phyloP scores from a whole-genome alignment of 1,140 invertebrate genomes.

The Drosophila murphyi region DNA sequence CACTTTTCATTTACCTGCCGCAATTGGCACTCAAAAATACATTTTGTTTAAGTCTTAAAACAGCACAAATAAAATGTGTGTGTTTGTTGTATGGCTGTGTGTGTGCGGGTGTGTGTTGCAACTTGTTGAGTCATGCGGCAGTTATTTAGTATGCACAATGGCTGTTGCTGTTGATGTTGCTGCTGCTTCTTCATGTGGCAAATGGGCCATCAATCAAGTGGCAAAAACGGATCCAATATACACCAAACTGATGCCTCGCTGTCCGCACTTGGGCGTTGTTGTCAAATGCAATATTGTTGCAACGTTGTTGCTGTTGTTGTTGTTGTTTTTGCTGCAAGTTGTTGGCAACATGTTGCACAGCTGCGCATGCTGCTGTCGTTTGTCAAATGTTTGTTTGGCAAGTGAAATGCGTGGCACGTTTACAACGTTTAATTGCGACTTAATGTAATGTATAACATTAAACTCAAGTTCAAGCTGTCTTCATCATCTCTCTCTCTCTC shows the following conservation, averaged over 20 bases:
- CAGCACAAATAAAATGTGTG: conserved; percentile 55
- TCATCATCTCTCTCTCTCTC: conserved; percentile 6
- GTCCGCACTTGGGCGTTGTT: conserved; percentile 22
- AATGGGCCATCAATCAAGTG: conserved; percentile 49
- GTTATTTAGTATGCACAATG: conserved; percentile 73
- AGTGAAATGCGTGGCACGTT: conserved; percentile 56
- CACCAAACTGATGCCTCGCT: conserved; percentile 5
- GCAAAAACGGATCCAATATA: conserved; percentile 39
- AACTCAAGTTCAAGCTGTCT: conserved; percentile 31
- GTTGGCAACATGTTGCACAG: conserved; percentile 39
- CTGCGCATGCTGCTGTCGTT: conserved; percentile 6
- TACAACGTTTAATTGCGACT: conserved; percentile 40
- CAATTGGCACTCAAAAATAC: conserved; percentile 34
- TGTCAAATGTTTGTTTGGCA: conserved; percentile 49
- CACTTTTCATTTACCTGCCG: conserved; percentile 6
- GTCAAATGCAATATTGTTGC: conserved; percentile 10
- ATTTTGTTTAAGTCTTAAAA: conserved; percentile 10
- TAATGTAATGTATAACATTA: conserved; percentile 72
- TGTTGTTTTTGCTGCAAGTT: not conserved
- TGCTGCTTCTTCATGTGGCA: conserved; percentile 12
- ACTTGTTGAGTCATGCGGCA: conserved; percentile 74
- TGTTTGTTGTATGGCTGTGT: conserved; percentile 44
- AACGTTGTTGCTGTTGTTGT: conserved; percentile 2
- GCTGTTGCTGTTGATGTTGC: conserved; percentile 7
- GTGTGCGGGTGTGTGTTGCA: conserved; percentile 38